Base-by-base conservation (phyloP, 1,140 invertebrate genomes). In the Aricia agestis region DNA sequence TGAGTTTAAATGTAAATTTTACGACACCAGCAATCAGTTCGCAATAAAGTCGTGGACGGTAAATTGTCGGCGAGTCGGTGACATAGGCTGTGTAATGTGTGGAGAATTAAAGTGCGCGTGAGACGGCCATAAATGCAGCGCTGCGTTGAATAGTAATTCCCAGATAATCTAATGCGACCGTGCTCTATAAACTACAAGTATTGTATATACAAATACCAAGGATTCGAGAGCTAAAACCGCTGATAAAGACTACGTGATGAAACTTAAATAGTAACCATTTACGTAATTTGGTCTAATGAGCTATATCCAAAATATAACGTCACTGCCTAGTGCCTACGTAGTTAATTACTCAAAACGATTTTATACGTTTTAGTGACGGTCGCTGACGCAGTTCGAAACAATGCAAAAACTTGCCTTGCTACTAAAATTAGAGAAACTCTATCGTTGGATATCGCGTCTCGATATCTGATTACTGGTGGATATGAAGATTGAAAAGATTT, bases 41-140 rank as follows among this genome's bases (percentile, higher is more conserved):
- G 67, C 70, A 78, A 74, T 66, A 66, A 63, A 72, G 69, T 80
- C 76, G 73, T 78, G 76, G 72, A 18, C 71, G n/a, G 71, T 73
- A 74, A 72, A 76, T 76, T 76, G 73, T 74, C 61, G 59, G 59
- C 67, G 45, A 52, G 61, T 69, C 73, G 36, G 66, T 68, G 19
- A 72, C 32, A 72, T 66, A 57, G 59, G 52, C 52, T 36, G 36
- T 36, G 36, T 36, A 36, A 36, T 36, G 36, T 36, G 36, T 36
- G 6, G 36, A 36, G 36, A 36, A 36, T 36, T 36, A 45, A 45
- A 42, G 69, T 61, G 61, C 36, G 59, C 66, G 70, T 68, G 70
- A 66, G 59, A 13, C 45, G 15, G 17, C 36, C 17, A 19, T 18
- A 36, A 17, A 41, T 32, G 58, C 61, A 59, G 67, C 36, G 11